These are phyloP conservation scores for Buphagus erythrorhynchus DNA, from an alignment of 2,797 vertebrate genomes.

Conservation along the genomic window DNA sequence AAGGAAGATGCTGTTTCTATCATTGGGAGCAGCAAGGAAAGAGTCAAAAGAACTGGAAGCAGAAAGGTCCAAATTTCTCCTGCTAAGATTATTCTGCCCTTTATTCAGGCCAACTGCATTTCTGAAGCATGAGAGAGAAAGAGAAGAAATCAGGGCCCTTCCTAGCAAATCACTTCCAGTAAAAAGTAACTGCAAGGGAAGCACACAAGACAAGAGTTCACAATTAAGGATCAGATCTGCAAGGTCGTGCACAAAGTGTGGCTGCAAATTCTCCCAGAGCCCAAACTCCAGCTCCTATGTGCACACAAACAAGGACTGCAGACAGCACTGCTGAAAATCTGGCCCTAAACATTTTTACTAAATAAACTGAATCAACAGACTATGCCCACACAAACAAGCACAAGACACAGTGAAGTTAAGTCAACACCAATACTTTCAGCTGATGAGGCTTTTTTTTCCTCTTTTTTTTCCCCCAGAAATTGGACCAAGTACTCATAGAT, in stretches of 20 bases:
- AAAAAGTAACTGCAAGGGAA: conserved; percentile 33
- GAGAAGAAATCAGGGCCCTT: background rate
- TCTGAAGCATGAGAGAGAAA: background rate
- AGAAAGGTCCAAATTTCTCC: conserved; percentile 20
- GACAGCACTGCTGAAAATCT: conserved; percentile 15
- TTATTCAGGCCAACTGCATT: conserved; percentile 46
- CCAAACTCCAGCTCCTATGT: background rate
- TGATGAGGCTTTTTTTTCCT: background rate
- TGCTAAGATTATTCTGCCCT: conserved; percentile 1
- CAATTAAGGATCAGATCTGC: conserved; percentile 17
- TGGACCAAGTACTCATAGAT: background rate
- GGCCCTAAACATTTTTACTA: conserved; percentile 32
- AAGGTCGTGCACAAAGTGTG: background rate
- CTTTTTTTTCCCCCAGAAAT: background rate
- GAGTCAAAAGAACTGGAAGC: conserved; percentile 3
- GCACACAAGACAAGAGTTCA: conserved; percentile 28
- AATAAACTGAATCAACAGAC: conserved; percentile 53
- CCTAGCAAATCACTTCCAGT: conserved; percentile 49
- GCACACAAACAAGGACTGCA: conserved; percentile 5
- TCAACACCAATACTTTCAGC: conserved; percentile 50
- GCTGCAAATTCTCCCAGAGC: conserved; percentile 9
- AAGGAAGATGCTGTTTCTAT: conserved; percentile 33
- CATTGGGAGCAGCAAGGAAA: background rate
- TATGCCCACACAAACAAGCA: conserved; percentile 62
- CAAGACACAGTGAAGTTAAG: conserved; percentile 52